Conservation (phyloP, 2,113 vertebrate genomes). For the Strix aluco region DNA sequence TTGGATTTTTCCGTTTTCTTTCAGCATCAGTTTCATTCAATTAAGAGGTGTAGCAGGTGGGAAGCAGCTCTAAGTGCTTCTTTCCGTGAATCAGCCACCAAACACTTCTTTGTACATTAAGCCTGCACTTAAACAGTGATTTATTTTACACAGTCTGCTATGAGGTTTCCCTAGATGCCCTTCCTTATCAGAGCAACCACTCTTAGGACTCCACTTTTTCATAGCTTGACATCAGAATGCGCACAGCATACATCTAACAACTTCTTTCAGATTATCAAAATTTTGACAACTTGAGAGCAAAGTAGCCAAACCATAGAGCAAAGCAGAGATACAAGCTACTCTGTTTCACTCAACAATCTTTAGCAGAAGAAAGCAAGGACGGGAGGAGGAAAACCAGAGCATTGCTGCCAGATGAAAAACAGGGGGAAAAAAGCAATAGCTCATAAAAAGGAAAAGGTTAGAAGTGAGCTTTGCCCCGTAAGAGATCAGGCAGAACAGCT, state of each 20-base stretch:
- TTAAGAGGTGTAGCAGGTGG: neutral
- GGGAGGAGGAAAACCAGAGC: slow-evolving; percentile 40
- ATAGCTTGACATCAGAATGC: neutral
- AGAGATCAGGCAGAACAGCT: slow-evolving; percentile 38
- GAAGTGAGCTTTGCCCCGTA: neutral
- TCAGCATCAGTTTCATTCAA: neutral
- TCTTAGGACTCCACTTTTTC: neutral
- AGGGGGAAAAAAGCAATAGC: neutral
- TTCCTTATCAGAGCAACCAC: neutral
- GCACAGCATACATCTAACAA: neutral
- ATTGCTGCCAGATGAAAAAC: slow-evolving; percentile 36
- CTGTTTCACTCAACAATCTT: neutral
- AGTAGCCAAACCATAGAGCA: neutral
- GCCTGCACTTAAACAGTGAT: neutral
- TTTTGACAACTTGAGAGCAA: neutral
- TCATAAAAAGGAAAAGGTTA: slow-evolving; percentile 13
- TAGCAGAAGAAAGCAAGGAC: neutral
- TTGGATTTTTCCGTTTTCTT: neutral
- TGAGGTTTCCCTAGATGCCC: neutral
- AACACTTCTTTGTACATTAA: neutral
- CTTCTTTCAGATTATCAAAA: neutral
- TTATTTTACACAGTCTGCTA: neutral
- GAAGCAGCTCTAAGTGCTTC: neutral
- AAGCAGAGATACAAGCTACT: neutral
- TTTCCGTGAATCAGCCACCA: neutral